phyloP scores from a whole-genome alignment of 2,113 vertebrate species.

The Aythya baeri region DNA sequence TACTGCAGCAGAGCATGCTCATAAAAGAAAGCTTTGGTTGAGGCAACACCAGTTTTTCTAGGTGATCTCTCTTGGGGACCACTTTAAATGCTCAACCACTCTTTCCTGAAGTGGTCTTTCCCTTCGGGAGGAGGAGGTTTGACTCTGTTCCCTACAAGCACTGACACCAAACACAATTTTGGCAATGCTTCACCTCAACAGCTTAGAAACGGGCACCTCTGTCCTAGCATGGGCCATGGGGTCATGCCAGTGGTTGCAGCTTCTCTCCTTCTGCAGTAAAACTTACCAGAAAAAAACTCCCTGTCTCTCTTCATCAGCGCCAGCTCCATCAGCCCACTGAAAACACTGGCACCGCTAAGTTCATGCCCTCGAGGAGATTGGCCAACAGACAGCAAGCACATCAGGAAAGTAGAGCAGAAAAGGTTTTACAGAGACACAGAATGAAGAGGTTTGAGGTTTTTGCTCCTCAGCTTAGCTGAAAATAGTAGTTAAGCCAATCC shows the following conservation, averaged over 20 bases:
- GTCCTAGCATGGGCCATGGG: accelerated
- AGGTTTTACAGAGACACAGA: background rate
- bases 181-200: background rate
- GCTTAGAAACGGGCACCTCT: background rate
- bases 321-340: background rate
- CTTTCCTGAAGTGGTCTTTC: background rate
- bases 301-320: background rate
- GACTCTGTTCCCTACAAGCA: background rate
- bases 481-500: background rate
- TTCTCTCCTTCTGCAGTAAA: background rate
- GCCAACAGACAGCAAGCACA: background rate
- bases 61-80: background rate
- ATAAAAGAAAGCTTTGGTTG: background rate
- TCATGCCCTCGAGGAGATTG: background rate
- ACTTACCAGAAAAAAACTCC: background rate
- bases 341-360: background rate
- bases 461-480: background rate
- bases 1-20: background rate
- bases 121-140: background rate
- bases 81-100: background rate
- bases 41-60: background rate
- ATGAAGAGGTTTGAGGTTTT: accelerated
- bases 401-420: background rate
- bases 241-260: background rate
- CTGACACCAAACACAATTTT: background rate